Conservation (phyloP, 1,140 invertebrate species). For the Temnothorax curvispinosus region DNA sequence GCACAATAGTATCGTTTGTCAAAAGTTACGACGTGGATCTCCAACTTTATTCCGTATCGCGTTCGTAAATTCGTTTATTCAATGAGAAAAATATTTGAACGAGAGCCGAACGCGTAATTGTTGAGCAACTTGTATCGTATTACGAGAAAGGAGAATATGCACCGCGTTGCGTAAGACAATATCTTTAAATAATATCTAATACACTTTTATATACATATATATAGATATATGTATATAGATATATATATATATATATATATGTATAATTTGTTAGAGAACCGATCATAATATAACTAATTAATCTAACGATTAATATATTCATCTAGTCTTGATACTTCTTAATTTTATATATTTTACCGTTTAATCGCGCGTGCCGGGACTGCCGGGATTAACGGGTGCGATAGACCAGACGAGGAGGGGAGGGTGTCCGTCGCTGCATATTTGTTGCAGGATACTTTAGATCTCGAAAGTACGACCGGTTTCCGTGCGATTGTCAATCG, state of each 20-base stretch:
- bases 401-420: slow-evolving; percentile 41
- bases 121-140: slow-evolving; percentile 16
- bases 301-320: slow-evolving; percentile 72
- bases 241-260: slow-evolving; percentile 44
- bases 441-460: slow-evolving; percentile 21
- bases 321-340: slow-evolving; percentile 74
- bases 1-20: slow-evolving; percentile 11
- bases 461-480: neutral
- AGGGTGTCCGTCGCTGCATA: neutral
- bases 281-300: slow-evolving; percentile 71
- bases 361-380: neutral
- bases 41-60: neutral
- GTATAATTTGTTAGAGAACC: slow-evolving; percentile 70
- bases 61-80: neutral
- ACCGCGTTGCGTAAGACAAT: slow-evolving; percentile 65
- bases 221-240: neutral
- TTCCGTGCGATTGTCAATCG: neutral
- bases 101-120: neutral
- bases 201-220: slow-evolving; percentile 55
- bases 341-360: slow-evolving; percentile 69
- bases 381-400: slow-evolving; percentile 2
- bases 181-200: slow-evolving; percentile 69
- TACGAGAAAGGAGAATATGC: slow-evolving; percentile 51
- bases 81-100: neutral
- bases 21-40: neutral